A percentile compares a stretch with the other conserved stretches of the same genome.
Evolutionary conservation across 2,113 vertebrate genomes (phyloP).

Genomic region (Nibea coibor): DNA sequence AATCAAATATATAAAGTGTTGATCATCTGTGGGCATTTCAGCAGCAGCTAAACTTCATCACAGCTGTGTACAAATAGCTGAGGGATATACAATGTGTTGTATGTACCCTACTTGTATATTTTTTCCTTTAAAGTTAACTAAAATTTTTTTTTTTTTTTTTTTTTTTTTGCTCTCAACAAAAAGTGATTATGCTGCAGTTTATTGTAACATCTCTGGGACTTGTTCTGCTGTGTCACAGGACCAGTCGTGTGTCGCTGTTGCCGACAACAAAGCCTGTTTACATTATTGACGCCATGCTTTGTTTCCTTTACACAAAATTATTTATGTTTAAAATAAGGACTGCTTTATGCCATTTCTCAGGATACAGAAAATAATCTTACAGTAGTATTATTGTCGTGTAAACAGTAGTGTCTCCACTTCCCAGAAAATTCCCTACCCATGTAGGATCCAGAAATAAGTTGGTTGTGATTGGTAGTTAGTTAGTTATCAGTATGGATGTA

Average conservation of each 20-base stretch:
- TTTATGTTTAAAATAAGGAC: slow-evolving; percentile 55
- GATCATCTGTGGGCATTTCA: background rate
- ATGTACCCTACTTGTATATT: background rate
- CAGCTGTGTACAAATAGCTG: slow-evolving; percentile 22
- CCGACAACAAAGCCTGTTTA: slow-evolving; percentile 61
- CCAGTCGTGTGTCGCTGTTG: slow-evolving; percentile 22
- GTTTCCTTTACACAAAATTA: slow-evolving; percentile 24
- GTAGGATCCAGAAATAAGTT: background rate
- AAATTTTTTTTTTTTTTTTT: background rate
- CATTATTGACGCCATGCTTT: slow-evolving; percentile 6
- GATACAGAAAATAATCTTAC: slow-evolving; percentile 17
- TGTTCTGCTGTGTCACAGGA: background rate
- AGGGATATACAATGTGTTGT: background rate
- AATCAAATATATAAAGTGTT: too few relatives aligned
- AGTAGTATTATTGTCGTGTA: slow-evolving; percentile 30
- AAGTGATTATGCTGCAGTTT: slow-evolving; percentile 18
- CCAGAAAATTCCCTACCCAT: slow-evolving; percentile 5
- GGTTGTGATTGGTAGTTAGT: too few relatives aligned
- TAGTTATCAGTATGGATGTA: too few relatives aligned
- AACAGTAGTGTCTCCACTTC: background rate
- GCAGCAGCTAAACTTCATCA: slow-evolving; percentile 6
- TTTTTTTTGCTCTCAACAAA: background rate
- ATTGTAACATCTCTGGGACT: background rate
- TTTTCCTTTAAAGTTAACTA: background rate
- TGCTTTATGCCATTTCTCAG: slow-evolving; percentile 34